phyloP scores from a whole-genome alignment of 2,113 vertebrate genomes.

The Eulacestoma nigropectus region DNA sequence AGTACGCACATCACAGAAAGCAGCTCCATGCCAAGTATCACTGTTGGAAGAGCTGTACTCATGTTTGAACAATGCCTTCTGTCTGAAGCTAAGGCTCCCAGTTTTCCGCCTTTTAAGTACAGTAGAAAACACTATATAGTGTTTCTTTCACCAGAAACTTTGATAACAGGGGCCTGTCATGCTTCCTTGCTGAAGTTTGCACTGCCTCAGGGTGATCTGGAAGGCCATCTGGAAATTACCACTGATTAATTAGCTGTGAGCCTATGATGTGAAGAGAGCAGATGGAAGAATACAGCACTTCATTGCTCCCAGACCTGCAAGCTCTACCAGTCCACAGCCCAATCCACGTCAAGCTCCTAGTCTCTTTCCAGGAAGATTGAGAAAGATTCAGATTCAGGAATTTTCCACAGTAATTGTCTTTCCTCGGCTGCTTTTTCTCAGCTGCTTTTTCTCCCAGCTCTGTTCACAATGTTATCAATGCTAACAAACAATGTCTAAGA shows the following conservation, averaged over 20 bases:
- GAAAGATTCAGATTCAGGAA: background rate
- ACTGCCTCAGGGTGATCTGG: background rate
- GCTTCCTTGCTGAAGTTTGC: background rate
- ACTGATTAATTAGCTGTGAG: conserved; percentile 30
- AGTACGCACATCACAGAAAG: background rate
- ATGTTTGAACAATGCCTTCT: accelerated
- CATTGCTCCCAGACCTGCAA: background rate
- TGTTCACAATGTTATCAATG: background rate
- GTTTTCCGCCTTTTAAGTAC: background rate
- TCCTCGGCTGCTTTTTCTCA: background rate
- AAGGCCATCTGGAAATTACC: conserved; percentile 45
- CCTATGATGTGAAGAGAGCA: background rate
- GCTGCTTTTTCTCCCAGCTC: background rate
- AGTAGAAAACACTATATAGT: background rate
- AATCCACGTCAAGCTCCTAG: accelerated
- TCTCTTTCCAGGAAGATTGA: background rate
- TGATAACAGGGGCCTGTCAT: background rate
- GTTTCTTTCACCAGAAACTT: background rate
- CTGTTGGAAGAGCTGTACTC: background rate
- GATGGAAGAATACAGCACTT: background rate
- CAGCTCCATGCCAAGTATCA: background rate
- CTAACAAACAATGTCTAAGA: background rate
- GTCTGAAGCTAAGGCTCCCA: background rate
- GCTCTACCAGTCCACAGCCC: background rate
- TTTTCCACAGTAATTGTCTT: background rate